These are phyloP conservation scores for Ceryle rudis DNA, from an alignment of 2,797 vertebrate genomes.

Conservation along the genomic window DNA sequence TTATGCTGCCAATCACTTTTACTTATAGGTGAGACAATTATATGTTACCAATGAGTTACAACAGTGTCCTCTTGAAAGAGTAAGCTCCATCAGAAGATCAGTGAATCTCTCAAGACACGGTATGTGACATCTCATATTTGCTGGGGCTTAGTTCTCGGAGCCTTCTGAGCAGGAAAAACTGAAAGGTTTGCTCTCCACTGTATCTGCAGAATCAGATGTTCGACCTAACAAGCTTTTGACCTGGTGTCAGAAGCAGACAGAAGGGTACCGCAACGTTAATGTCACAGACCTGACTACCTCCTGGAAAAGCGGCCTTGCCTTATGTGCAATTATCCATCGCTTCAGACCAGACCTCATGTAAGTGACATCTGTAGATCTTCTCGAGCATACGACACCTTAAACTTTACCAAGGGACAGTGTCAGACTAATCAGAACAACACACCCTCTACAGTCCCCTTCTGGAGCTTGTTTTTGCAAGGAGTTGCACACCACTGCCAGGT, in stretches of 20 bases:
- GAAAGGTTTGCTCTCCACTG: background rate
- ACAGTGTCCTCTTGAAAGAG: conserved; percentile 85
- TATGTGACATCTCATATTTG: conserved; percentile 45
- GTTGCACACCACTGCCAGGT: background rate
- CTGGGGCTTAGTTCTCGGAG: background rate
- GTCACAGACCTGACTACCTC: conserved; percentile 90
- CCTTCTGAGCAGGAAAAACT: background rate
- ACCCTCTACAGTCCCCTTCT: background rate
- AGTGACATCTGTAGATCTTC: conserved; percentile 38
- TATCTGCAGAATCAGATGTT: conserved; percentile 88
- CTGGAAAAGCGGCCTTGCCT: conserved; percentile 89
- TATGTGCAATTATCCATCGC: conserved; percentile 94
- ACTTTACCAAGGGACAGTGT: background rate
- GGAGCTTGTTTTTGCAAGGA: background rate
- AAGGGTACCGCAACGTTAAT: conserved; percentile 87
- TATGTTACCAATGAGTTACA: conserved; percentile 89
- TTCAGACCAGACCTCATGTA: conserved; percentile 95
- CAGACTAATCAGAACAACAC: background rate
- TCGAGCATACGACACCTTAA: background rate
- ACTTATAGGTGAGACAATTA: conserved; percentile 89
- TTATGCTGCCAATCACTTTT: background rate
- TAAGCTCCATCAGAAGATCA: conserved; percentile 88
- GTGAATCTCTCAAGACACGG: conserved; percentile 88
- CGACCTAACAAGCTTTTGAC: conserved; percentile 90
- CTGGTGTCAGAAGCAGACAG: conserved; percentile 96